Percentiles rank a stretch among this genome's conserved stretches.
Conservation (phyloP, 2,888 invertebrate species). For the Busseola fusca region DNA sequence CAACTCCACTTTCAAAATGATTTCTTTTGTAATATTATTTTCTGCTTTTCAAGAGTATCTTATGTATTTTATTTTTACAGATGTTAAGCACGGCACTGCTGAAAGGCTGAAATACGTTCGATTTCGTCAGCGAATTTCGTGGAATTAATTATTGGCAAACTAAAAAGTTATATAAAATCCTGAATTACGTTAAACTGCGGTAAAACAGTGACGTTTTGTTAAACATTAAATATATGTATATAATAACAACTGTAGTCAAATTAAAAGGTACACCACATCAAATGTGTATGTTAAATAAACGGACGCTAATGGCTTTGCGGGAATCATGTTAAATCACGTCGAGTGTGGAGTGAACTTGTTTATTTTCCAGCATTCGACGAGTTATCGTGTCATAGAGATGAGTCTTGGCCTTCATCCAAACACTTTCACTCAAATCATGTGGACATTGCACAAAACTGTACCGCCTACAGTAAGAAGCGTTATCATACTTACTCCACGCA, state of each 20-base stretch:
- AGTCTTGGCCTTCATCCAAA: slow-evolving; percentile 80
- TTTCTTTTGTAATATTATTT: slow-evolving; percentile 12
- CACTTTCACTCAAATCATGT: slow-evolving; percentile 81
- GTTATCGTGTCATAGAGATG: slow-evolving; percentile 74
- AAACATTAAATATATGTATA: slow-evolving; percentile 43
- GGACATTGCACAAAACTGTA: slow-evolving; percentile 74
- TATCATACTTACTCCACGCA: slow-evolving; percentile 43
- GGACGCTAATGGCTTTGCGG: slow-evolving; percentile 73
- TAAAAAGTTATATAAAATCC: slow-evolving; percentile 33
- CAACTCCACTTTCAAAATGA: not conserved
- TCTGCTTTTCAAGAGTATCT: slow-evolving; percentile 6
- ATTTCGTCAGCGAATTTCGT: slow-evolving; percentile 35
- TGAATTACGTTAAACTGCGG: slow-evolving; percentile 49
- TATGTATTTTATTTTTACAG: slow-evolving; percentile 24
- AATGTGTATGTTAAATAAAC: slow-evolving; percentile 57
- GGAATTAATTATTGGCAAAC: slow-evolving; percentile 40
- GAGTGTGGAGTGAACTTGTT: slow-evolving; percentile 71
- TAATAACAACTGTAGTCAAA: slow-evolving; percentile 36
- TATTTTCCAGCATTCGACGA: slow-evolving; percentile 76
- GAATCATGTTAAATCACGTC: slow-evolving; percentile 73
- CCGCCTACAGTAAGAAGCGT: slow-evolving; percentile 47
- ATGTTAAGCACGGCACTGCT: slow-evolving; percentile 15
- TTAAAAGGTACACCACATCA: slow-evolving; percentile 45
- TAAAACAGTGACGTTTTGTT: slow-evolving; percentile 28
- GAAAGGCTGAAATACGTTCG: slow-evolving; percentile 32